phyloP scores from a whole-genome alignment of 1,140 invertebrate species.

The Drosophila repletoides region DNA sequence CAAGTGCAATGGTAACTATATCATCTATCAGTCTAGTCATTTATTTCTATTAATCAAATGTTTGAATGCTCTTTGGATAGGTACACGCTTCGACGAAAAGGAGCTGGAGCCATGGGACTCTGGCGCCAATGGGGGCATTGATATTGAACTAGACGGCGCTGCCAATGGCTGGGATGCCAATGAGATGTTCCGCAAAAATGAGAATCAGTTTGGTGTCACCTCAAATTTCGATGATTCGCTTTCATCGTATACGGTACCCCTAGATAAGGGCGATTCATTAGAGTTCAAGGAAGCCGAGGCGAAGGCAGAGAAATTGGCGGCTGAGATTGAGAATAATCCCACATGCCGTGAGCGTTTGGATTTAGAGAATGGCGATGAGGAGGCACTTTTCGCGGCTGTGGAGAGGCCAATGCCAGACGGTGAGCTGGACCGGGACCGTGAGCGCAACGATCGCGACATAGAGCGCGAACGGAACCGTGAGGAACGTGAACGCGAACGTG shows the following conservation, averaged over 20 bases:
- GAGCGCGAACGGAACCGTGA: conserved; percentile 53
- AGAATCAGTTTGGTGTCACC: conserved; percentile 93
- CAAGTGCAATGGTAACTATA: conserved; percentile 85
- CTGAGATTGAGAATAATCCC: conserved; percentile 94
- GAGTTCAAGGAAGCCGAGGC: conserved; percentile 93
- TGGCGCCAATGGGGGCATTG: conserved; percentile 85
- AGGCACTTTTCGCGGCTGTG: conserved; percentile 89
- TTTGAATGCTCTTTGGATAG: conserved; percentile 29
- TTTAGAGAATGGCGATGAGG: conserved; percentile 95
- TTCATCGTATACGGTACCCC: conserved; percentile 92
- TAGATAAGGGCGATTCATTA: conserved; percentile 92
- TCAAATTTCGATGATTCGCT: conserved; percentile 94
- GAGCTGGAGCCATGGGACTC: conserved; percentile 95
- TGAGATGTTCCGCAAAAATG: conserved; percentile 97
- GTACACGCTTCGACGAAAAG: conserved; percentile 86
- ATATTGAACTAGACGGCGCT: conserved; percentile 87
- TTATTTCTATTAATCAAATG: neutral
- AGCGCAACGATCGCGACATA: conserved; percentile 62
- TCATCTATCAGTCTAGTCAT: neutral
- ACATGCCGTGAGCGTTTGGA: conserved; percentile 90
- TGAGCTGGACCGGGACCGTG: conserved; percentile 51
- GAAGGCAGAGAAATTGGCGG: conserved; percentile 93
- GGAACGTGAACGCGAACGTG: conserved; percentile 31
- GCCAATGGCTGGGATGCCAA: conserved; percentile 96
- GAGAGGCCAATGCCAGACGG: conserved; percentile 82